Percentiles rank a stretch among this genome's conserved stretches.
These are phyloP conservation scores for Tribolium madens DNA, from an alignment of 1,140 invertebrate species.

Conservation along the genomic window DNA sequence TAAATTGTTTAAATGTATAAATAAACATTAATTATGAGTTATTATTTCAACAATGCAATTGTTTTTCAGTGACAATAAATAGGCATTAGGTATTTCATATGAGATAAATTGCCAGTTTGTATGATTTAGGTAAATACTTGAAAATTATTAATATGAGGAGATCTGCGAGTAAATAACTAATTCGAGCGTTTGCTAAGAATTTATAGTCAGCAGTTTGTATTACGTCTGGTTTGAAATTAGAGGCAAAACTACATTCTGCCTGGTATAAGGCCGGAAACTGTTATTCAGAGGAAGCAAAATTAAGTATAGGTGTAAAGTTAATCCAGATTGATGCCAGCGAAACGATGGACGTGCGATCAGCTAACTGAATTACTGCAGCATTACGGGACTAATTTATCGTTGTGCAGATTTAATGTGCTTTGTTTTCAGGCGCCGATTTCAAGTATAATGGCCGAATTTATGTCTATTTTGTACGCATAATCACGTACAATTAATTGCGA, in stretches of 20 bases:
- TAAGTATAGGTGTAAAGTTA: conserved; percentile 56
- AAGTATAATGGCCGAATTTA: conserved; percentile 52
- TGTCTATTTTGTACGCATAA: conserved; percentile 51
- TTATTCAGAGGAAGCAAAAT: conserved; percentile 46
- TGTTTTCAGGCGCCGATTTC: conserved; percentile 54
- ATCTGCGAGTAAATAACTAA: neutral
- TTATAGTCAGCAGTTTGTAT: conserved; percentile 21
- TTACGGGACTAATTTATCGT: conserved; percentile 57
- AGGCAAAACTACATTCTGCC: conserved; percentile 10
- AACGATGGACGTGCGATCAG: conserved; percentile 58
- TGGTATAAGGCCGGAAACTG: conserved; percentile 25
- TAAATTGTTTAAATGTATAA: too few relatives aligned
- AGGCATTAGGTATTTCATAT: too few relatives aligned
- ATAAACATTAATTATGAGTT: too few relatives aligned
- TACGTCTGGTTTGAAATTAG: conserved; percentile 3
- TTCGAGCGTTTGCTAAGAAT: neutral
- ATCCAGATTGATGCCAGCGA: conserved; percentile 58
- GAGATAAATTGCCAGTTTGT: neutral
- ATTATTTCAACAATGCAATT: too few relatives aligned
- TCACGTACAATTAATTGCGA: conserved; percentile 50
- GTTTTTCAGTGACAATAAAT: too few relatives aligned
- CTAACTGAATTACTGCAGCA: conserved; percentile 59
- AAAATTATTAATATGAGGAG: neutral
- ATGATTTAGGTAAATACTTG: neutral
- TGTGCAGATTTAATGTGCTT: conserved; percentile 57